Percentiles rank a stretch among this genome's conserved stretches.
Conservation (phyloP, 2,113 vertebrate genomes). For the Brachypteracias leptosomus region DNA sequence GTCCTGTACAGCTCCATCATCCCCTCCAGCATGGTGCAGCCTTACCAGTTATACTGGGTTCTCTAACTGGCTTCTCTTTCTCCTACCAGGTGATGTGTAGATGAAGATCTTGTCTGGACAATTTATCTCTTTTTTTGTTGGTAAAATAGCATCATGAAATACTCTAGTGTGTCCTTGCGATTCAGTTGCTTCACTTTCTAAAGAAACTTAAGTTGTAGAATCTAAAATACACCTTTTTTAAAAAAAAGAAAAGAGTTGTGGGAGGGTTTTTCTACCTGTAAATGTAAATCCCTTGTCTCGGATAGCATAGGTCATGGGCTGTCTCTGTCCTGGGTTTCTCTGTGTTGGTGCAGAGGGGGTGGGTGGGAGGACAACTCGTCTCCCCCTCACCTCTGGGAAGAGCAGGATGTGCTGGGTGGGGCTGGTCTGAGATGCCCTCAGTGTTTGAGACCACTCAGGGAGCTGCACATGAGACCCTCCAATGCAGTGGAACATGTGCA, state of each 20-base stretch:
- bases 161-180: neutral
- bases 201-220: conserved; percentile 21
- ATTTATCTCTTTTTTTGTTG: neutral
- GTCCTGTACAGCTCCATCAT: neutral
- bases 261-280: conserved; percentile 52
- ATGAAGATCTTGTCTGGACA: neutral
- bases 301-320: conserved; percentile 28
- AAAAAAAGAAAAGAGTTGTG: neutral
- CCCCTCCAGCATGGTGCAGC: neutral
- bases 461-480: neutral
- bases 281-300: neutral
- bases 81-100: neutral
- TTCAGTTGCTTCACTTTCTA: conserved; percentile 39
- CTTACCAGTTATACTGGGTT: neutral
- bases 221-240: neutral
- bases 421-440: neutral
- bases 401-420: neutral
- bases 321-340: conserved; percentile 1
- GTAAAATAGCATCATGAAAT: conserved; percentile 32
- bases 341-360: neutral
- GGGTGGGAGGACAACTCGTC: neutral
- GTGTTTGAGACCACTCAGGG: accelerated
- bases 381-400: neutral
- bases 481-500: accelerated
- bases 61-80: neutral